A percentile compares a stretch with the other conserved stretches of the same genome.
These are phyloP conservation scores for Drosophila mercatorum DNA, from an alignment of 2,888 invertebrate species.

Conservation along the genomic window DNA sequence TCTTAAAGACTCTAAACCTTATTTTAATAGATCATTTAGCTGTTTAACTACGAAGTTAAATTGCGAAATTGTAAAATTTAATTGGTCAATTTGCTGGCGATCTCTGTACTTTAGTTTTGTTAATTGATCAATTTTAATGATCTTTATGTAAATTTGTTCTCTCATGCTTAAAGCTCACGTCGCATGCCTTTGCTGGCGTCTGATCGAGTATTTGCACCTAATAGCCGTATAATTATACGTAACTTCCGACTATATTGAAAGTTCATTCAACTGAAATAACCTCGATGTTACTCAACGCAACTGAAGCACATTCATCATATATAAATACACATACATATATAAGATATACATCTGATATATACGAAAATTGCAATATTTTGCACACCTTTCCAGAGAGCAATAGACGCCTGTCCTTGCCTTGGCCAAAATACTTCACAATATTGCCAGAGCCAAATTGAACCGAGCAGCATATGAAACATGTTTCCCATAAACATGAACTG, in stretches of 20 bases:
- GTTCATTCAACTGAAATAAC: constrained; percentile 62
- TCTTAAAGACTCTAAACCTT: background rate
- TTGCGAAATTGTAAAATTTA: background rate
- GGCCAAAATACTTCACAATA: constrained; percentile 6
- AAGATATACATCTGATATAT: constrained; percentile 19
- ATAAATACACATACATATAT: background rate
- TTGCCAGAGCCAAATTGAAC: constrained; percentile 12
- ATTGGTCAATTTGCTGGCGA: constrained; percentile 2
- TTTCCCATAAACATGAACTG: constrained; percentile 44
- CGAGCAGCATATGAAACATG: constrained; percentile 42
- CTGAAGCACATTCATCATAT: constrained; percentile 20
- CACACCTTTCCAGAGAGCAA: constrained; percentile 51
- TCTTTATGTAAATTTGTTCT: constrained; percentile 9
- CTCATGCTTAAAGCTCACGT: background rate
- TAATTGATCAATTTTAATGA: constrained; percentile 2
- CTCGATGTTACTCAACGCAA: constrained; percentile 31
- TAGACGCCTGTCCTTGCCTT: constrained; percentile 63
- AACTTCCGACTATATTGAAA: constrained; percentile 45
- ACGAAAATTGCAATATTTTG: constrained; percentile 43
- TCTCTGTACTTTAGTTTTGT: constrained; percentile 3
- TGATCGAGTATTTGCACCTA: constrained; percentile 10
- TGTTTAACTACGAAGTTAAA: background rate
- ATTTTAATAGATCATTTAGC: background rate
- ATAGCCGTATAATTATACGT: constrained; percentile 26
- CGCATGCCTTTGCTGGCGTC: background rate